Percentiles rank a stretch among this genome's conserved stretches.
phyloP scores from a whole-genome alignment of 2,797 vertebrate genomes.

The Spondyliosoma cantharus region DNA sequence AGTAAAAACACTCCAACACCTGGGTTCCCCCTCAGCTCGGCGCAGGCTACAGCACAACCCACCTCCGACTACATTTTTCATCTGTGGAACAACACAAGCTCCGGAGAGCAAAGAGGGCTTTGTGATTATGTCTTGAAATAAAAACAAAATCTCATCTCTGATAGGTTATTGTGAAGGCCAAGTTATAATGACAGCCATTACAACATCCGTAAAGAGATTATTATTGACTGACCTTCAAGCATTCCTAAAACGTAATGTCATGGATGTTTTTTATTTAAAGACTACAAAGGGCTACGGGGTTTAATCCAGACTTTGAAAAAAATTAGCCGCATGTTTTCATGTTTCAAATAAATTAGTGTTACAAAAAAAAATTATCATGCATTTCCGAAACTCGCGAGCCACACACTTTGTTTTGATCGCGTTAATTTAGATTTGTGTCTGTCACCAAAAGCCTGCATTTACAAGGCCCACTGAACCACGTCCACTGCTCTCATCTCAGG shows the following conservation, averaged over 20 bases:
- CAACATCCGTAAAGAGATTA: constrained; percentile 70
- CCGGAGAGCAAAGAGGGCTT: constrained; percentile 40
- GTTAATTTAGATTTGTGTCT: constrained; percentile 75
- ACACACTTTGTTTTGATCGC: constrained; percentile 76
- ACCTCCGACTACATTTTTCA: constrained; percentile 78
- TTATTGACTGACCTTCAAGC: constrained; percentile 72
- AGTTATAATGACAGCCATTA: constrained; percentile 62
- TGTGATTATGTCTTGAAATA: constrained; percentile 65
- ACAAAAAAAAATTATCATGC: constrained; percentile 32
- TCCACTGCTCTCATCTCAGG: constrained; percentile 76
- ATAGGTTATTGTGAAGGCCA: constrained; percentile 59
- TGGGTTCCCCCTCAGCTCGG: constrained; percentile 87
- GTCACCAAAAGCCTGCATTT: constrained; percentile 66
- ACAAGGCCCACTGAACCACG: constrained; percentile 73
- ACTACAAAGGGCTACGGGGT: constrained; percentile 24
- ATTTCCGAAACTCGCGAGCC: constrained; percentile 44
- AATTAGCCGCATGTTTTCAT: constrained; percentile 40
- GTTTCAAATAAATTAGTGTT: constrained; percentile 46
- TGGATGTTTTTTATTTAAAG: constrained; percentile 52
- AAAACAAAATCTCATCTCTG: constrained; percentile 55
- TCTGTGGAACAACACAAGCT: constrained; percentile 61
- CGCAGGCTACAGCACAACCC: constrained; percentile 79
- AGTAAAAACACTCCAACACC: constrained; percentile 88
- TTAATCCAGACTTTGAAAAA: constrained; percentile 33
- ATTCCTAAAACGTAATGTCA: constrained; percentile 64